Conservation (phyloP, 2,113 vertebrate species). For the Rutilus rutilus region DNA sequence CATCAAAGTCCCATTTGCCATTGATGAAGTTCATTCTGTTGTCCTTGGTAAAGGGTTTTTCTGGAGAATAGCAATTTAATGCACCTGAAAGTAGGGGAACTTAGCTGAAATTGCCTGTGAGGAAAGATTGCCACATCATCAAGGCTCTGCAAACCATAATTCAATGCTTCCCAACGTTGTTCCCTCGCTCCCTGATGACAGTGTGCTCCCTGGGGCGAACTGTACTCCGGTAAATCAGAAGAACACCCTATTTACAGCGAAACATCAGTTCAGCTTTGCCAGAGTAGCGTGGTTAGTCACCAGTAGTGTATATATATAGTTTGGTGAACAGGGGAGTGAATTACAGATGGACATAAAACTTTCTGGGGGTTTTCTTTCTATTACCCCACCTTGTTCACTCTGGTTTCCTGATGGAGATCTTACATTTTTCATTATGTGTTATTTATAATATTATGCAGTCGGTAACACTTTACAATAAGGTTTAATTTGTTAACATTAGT, state of each 20-base stretch:
- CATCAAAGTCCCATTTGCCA: not conserved
- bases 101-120: not conserved
- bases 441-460: not conserved
- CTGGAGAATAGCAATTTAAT: not conserved
- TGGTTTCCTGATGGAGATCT: not conserved
- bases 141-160: slow-evolving; percentile 24
- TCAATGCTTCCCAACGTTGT: slow-evolving; percentile 27
- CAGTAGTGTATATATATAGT: not conserved
- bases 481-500: too few species aligned
- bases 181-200: slow-evolving; percentile 38
- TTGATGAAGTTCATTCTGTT: not conserved
- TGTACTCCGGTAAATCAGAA: not conserved
- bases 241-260: slow-evolving; percentile 7
- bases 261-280: not conserved
- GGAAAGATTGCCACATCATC: slow-evolving; percentile 49
- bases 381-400: not conserved
- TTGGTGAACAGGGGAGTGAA: not conserved
- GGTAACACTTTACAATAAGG: too few species aligned
- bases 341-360: not conserved
- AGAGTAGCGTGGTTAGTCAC: not conserved
- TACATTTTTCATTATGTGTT: not conserved
- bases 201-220: slow-evolving; percentile 15
- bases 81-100: not conserved
- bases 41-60: not conserved
- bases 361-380: not conserved